A percentile compares a stretch with the other conserved stretches of the same genome.
Conservation (phyloP, 2,888 invertebrate genomes). For the Eupeodes latifasciatus region DNA sequence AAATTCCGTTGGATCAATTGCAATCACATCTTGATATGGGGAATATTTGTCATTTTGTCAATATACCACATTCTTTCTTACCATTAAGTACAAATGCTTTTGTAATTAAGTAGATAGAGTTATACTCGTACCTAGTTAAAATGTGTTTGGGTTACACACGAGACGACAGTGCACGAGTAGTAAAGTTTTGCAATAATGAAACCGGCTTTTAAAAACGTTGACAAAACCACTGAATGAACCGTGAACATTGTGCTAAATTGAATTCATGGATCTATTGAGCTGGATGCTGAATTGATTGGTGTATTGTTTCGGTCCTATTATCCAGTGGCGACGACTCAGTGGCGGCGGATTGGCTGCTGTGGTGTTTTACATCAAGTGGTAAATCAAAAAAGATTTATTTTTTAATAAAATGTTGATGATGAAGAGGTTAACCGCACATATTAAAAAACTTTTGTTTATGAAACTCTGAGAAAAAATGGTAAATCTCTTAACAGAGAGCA, state of each 20-base stretch:
- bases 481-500: not conserved
- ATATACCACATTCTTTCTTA: not conserved
- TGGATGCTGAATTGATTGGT: conserved; percentile 29
- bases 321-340: too few relatives aligned
- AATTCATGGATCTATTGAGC: conserved; percentile 8
- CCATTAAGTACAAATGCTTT: not conserved
- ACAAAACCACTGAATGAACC: conserved; percentile 31
- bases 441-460: not conserved
- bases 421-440: conserved; percentile 11
- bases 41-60: conserved; percentile 3
- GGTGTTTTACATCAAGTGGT: not conserved
- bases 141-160: not conserved
- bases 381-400: conserved; percentile 4
- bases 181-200: conserved; percentile 6
- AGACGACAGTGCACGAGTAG: too few relatives aligned
- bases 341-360: too few relatives aligned
- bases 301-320: conserved; percentile 10
- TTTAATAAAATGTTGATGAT: not conserved
- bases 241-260: conserved; percentile 30
- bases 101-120: not conserved
- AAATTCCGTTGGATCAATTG: conserved; percentile 18
- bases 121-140: not conserved
- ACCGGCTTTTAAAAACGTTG: conserved; percentile 16
- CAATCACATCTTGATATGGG: conserved; percentile 6
- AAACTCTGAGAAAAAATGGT: not conserved